Conservation (phyloP, 2,113 vertebrate species). For the Daphoenositta chrysoptera region DNA sequence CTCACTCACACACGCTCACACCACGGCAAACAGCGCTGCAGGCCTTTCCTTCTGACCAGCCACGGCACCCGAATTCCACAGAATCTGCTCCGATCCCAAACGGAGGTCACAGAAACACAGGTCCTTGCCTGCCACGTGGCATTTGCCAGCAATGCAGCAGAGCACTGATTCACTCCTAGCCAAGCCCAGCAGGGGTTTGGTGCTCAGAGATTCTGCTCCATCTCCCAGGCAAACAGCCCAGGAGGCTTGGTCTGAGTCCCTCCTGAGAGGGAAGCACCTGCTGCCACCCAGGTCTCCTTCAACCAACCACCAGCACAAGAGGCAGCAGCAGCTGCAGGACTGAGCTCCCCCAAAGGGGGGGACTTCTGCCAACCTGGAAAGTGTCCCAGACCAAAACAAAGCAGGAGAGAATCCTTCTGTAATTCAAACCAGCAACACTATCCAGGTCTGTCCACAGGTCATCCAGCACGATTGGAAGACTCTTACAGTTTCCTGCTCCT, state of each 20-base stretch:
- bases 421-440: background rate
- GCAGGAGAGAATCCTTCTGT: background rate
- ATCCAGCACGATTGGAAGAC: accelerated
- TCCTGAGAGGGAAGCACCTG: background rate
- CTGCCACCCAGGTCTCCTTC: background rate
- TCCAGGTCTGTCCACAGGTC: background rate
- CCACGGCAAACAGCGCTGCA: accelerated
- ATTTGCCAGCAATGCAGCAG: accelerated
- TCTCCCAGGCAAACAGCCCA: background rate
- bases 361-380: background rate
- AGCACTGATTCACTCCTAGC: background rate
- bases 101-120: background rate
- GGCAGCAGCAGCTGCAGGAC: background rate
- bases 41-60: background rate
- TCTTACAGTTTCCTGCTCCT: background rate
- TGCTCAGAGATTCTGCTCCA: background rate
- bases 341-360: background rate
- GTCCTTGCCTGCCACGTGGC: accelerated
- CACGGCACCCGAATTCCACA: accelerated
- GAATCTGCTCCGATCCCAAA: background rate
- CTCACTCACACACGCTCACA: accelerated
- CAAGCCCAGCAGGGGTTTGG: background rate
- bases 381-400: background rate
- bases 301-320: background rate
- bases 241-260: background rate